Conservation (phyloP, 2,113 vertebrate species). For the Hiodon tergisus region DNA sequence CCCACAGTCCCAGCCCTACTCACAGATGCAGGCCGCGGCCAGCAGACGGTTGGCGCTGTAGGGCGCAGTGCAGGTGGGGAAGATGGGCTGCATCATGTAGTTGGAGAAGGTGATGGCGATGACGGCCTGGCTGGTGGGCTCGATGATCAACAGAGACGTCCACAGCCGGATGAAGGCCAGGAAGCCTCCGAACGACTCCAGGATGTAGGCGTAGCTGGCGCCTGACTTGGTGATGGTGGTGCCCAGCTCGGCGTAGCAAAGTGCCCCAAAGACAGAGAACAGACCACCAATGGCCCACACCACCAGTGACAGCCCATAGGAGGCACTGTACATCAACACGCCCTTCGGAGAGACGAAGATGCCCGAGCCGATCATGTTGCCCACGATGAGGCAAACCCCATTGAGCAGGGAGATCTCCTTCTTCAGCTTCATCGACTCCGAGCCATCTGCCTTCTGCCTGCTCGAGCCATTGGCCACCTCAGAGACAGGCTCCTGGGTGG, state of each 20-base stretch:
- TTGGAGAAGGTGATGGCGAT: slow-evolving; percentile 85
- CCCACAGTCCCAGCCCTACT: slow-evolving; percentile 56
- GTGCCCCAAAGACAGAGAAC: slow-evolving; percentile 83
- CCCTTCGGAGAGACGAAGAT: slow-evolving; percentile 92
- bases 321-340: slow-evolving; percentile 79
- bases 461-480: slow-evolving; percentile 38
- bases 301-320: slow-evolving; percentile 79
- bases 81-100: slow-evolving; percentile 86
- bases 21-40: slow-evolving; percentile 83
- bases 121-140: slow-evolving; percentile 85
- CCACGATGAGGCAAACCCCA: slow-evolving; percentile 84
- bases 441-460: slow-evolving; percentile 13
- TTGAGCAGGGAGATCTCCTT: slow-evolving; percentile 87
- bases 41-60: slow-evolving; percentile 74
- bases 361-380: slow-evolving; percentile 91
- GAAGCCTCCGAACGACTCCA: slow-evolving; percentile 82
- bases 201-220: slow-evolving; percentile 87
- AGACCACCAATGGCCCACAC: slow-evolving; percentile 81
- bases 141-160: slow-evolving; percentile 87
- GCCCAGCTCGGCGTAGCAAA: slow-evolving; percentile 87
- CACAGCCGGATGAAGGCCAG: slow-evolving; percentile 82
- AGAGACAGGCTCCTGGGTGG: slow-evolving; percentile 35
- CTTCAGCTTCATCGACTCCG: slow-evolving; percentile 74
- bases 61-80: slow-evolving; percentile 74
- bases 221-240: slow-evolving; percentile 91